These are phyloP conservation scores for Pogonomyrmex barbatus DNA, from an alignment of 1,140 invertebrate genomes.

Conservation along the genomic window DNA sequence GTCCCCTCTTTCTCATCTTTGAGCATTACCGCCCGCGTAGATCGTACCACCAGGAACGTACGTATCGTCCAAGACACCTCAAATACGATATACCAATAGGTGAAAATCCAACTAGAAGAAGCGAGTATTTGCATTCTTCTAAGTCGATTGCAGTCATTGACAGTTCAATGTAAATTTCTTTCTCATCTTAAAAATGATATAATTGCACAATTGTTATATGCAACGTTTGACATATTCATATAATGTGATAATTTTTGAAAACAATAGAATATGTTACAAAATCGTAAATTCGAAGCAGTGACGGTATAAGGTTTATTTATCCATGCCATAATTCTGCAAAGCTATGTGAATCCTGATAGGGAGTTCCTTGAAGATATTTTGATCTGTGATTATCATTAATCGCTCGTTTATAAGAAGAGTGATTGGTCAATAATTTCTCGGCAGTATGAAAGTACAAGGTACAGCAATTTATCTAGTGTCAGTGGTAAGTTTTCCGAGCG, in stretches of 20 bases:
- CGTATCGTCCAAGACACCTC: conserved; percentile 33
- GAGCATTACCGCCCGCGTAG: conserved; percentile 50
- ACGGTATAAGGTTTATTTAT: not conserved
- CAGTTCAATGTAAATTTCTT: not conserved
- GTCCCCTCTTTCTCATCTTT: conserved; percentile 75
- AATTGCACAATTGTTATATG: not conserved
- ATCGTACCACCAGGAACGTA: conserved; percentile 51
- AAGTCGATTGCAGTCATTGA: no score
- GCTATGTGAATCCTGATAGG: not conserved
- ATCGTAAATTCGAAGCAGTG: not conserved
- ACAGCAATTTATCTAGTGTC: conserved; percentile 15
- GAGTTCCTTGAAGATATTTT: not conserved
- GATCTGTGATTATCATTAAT: conserved; percentile 26
- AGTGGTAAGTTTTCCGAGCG: not conserved
- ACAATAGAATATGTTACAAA: not conserved
- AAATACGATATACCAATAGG: not conserved
- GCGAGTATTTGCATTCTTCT: not conserved
- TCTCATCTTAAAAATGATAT: not conserved
- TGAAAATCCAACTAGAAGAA: not conserved
- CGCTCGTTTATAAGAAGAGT: not conserved
- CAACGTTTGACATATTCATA: not conserved
- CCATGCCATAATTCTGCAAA: not conserved
- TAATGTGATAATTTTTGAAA: not conserved
- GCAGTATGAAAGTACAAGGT: conserved; percentile 12
- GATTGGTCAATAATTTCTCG: conserved; percentile 33